phyloP scores from a whole-genome alignment of 2,888 invertebrate species.

The Helleia helle region DNA sequence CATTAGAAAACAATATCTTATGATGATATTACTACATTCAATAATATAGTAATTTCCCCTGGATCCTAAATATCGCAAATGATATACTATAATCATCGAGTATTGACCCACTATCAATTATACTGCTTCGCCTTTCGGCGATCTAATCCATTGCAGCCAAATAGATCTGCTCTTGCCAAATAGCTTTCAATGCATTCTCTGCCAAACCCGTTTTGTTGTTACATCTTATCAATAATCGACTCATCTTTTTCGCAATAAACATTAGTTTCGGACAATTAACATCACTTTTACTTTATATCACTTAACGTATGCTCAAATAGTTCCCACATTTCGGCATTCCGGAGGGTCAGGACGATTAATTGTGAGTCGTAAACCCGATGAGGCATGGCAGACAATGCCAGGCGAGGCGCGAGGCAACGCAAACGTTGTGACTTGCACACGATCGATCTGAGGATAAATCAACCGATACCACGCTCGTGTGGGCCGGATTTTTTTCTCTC shows the following conservation, averaged over 20 bases:
- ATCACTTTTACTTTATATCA: constrained; percentile 5
- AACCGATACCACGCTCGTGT: constrained; percentile 47
- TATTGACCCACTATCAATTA: too few relatives aligned
- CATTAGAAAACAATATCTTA: too few relatives aligned
- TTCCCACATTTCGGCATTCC: constrained; percentile 15
- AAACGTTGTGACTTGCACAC: constrained; percentile 46
- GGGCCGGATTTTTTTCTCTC: constrained; percentile 26
- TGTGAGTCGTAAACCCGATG: constrained; percentile 56
- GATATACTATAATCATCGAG: too few relatives aligned
- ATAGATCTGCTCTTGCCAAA: too few relatives aligned
- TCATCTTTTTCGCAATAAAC: too few relatives aligned
- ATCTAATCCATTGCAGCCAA: too few relatives aligned
- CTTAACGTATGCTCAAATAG: neutral
- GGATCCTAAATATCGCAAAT: too few relatives aligned
- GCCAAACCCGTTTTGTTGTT: neutral
- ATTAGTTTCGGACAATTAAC: constrained; percentile 2
- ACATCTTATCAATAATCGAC: too few relatives aligned
- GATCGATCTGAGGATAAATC: constrained; percentile 49
- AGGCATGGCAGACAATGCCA: constrained; percentile 30
- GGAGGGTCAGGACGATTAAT: constrained; percentile 52
- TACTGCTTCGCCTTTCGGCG: too few relatives aligned
- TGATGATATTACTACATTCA: too few relatives aligned
- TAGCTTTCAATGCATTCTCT: too few relatives aligned
- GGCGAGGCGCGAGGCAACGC: constrained; percentile 39
- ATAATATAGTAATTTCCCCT: too few relatives aligned